Evolutionary conservation across 1,140 invertebrate genomes (phyloP), one percentile per base, ranked within the genome.

Genomic region (Ladona fulva): DNA sequence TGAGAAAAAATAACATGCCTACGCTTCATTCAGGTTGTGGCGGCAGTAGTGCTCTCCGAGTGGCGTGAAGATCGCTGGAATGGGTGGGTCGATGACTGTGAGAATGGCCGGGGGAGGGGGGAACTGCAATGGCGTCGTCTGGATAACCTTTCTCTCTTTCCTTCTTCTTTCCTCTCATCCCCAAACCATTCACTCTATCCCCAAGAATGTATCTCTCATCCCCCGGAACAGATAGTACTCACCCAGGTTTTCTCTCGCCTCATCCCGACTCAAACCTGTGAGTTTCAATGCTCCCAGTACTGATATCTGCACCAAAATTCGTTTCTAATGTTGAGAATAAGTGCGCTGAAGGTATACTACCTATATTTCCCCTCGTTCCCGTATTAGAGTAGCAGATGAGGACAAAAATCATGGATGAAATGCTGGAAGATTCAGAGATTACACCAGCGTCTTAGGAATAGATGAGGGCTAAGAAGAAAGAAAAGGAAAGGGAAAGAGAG

Each of bases 101-200:
- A 16, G 52, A 22, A 66, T 66, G 52, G 52, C 16, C 14, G 52
- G 1, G 14, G 52, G 52, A 66, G 52, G 52, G n/a, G n/a, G 52
- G n/a, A 66, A 66, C 52, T 66, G 52, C 52, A 66, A 66, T 66
- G 52, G 52, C 52, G 52, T 66, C 52, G 52, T 66, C 52, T 66
- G 16, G n/a, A 66, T 19, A 66, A 66, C 52, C 52, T 66, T 12
- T 66, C 52, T 22, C 52, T 22, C n/a, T 66, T 22, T 22, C 52
- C 52, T 12, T 22, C 12, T 19, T 22, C 52, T 16, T 66, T 12
- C 52, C 52, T 3, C n/a, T 66, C 3, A 6, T 3, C n/a, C 52
- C 52, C 52, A 66, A 6, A 1, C 52, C 52, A 66, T 22, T 66
- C 52, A 3, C 16, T 37, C 29, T 5, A 37, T 37, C 29, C 52